phyloP scores from a whole-genome alignment of 2,113 vertebrate species.

The Malurus elegans region DNA sequence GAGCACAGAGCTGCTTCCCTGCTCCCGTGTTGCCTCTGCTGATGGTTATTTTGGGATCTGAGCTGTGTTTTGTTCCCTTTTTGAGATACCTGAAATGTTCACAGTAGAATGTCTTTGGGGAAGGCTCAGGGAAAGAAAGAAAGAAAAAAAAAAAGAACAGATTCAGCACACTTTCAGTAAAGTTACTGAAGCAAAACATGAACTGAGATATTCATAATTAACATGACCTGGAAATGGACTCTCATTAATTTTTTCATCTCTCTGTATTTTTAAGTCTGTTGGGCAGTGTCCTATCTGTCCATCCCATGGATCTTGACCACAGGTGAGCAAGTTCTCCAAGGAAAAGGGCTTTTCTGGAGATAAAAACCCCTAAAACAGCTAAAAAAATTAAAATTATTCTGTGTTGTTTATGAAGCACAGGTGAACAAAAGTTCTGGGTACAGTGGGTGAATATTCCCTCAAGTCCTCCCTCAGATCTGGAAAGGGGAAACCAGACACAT shows the following conservation, averaged over 20 bases:
- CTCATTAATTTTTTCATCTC: too few species aligned
- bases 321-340: background rate
- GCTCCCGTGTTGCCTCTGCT: background rate
- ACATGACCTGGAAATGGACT: fast-evolving
- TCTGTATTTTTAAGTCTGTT: too few species aligned
- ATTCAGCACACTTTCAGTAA: background rate
- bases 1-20: background rate
- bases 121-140: background rate
- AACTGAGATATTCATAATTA: background rate
- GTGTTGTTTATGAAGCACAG: background rate
- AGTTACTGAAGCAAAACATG: background rate
- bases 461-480: too few species aligned
- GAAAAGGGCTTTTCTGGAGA: background rate
- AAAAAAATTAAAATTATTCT: background rate
- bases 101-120: background rate
- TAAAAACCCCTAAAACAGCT: fast-evolving
- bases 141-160: fast-evolving
- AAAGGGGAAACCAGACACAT: background rate
- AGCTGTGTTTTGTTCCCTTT: background rate
- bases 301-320: too few species aligned
- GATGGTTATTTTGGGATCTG: background rate
- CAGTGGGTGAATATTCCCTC: background rate
- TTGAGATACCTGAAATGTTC: background rate
- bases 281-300: too few species aligned
- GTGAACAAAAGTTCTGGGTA: background rate